Evolutionary conservation across 2,797 vertebrate genomes (phyloP).

Genomic region (Oryzias sinensis): DNA sequence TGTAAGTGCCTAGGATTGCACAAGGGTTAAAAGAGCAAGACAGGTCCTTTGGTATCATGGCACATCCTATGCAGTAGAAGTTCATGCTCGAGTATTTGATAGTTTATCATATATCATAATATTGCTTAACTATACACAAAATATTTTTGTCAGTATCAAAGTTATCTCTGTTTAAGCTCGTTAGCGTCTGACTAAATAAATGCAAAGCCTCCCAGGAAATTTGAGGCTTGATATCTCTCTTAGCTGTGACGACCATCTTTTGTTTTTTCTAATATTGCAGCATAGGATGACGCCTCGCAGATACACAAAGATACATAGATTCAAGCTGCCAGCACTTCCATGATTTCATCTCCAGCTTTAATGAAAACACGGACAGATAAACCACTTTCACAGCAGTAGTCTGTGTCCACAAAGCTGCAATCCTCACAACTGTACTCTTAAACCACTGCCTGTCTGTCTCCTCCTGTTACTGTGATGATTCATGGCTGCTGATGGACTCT

Average conservation of each 20-base stretch:
- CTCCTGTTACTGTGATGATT: constrained; percentile 37
- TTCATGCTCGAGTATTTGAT: constrained; percentile 3
- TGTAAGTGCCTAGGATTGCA: too few species aligned
- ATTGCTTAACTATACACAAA: too few species aligned
- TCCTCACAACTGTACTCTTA: constrained; percentile 15
- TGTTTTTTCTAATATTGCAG: constrained; percentile 43
- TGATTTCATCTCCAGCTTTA: constrained; percentile 52
- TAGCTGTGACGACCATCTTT: constrained; percentile 46
- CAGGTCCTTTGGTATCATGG: too few species aligned
- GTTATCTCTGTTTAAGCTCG: constrained; percentile 1
- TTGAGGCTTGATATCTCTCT: constrained; percentile 26
- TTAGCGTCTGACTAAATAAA: constrained; percentile 34
- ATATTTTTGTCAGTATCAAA: not conserved
- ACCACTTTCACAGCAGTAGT: constrained; percentile 32
- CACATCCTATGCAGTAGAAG: not conserved
- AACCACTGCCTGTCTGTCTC: constrained; percentile 17
- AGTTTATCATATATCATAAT: not conserved
- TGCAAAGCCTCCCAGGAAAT: constrained; percentile 28
- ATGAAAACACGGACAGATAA: constrained; percentile 52
- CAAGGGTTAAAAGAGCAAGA: too few species aligned
- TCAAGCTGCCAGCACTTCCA: constrained; percentile 20
- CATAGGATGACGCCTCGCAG: constrained; percentile 20
- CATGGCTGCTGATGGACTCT: constrained; percentile 56
- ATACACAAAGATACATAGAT: constrained; percentile 17
- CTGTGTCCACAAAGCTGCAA: constrained; percentile 32